Conservation (phyloP, 1,140 invertebrate species). For the Drosophila persimilis region DNA sequence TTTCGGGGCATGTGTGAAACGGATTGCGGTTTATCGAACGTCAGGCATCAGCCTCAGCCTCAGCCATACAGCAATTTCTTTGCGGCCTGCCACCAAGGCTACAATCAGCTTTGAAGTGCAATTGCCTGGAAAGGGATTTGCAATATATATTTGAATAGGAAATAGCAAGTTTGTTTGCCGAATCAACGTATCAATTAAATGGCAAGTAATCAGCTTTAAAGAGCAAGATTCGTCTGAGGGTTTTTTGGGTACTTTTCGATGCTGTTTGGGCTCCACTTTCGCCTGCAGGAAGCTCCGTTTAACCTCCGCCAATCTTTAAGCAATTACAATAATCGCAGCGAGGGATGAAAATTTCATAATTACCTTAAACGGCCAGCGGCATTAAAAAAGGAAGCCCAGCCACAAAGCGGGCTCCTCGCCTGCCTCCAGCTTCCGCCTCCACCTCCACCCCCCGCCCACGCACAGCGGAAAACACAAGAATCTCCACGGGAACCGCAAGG, state of each 20-base stretch:
- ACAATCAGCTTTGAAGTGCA: constrained; percentile 9
- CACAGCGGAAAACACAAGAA: constrained; percentile 22
- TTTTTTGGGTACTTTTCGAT: no score
- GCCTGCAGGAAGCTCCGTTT: no score
- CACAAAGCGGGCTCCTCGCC: background rate
- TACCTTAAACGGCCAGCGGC: constrained; percentile 65
- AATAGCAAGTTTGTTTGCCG: no score
- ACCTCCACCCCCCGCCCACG: background rate
- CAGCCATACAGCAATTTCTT: constrained; percentile 21
- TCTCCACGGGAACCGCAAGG: constrained; percentile 29
- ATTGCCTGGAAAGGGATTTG: background rate
- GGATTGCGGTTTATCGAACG: constrained; percentile 26
- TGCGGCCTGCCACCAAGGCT: constrained; percentile 26
- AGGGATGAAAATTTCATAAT: constrained; percentile 78
- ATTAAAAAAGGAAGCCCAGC: constrained; percentile 13
- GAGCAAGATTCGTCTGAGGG: no score
- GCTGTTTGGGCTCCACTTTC: background rate
- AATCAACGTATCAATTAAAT: background rate
- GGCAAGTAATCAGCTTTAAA: background rate
- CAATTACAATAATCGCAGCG: constrained; percentile 44
- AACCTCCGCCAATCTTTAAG: constrained; percentile 41
- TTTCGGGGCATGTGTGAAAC: constrained; percentile 4
- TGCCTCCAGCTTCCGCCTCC: constrained; percentile 2
- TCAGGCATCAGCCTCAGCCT: background rate
- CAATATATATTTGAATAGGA: background rate